Evolutionary conservation across 1,140 invertebrate genomes (phyloP), one percentile per base, ranked within the genome.

Genomic region (Penaeus chinensis): DNA sequence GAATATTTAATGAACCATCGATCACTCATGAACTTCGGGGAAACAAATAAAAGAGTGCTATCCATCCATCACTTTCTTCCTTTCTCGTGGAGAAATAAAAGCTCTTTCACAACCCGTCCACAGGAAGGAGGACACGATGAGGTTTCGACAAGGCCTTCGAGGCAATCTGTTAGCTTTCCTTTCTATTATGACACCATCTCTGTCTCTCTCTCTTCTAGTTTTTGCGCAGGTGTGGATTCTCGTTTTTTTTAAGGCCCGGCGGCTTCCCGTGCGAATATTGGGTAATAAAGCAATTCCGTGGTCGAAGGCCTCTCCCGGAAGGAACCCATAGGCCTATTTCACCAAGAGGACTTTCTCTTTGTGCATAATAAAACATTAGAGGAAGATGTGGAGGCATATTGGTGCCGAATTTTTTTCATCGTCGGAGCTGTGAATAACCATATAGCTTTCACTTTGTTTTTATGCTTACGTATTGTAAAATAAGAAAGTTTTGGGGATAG

Each of bases 281-380:
- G 85, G 85, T 78, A 77, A 87, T 87, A 87, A 87, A 86, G 37
- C 69, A 80, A 87, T 87, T 82, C 62, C 79, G 66, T 61, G 85
- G 79, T 82, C 79, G 22, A 24, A 7, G n/a, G 63, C 7, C 24
- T 18, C 60, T 60, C 77, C 83, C 32, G 69, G 65, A 22, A 32
- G 22, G 11, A 63, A 19, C 18, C 65, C 65, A 32, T 27, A 82
- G 79, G 66, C 66, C 80, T 76, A 63, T 32, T 19, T 69, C 20
- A 20, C 32, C 65, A n/a, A 27, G 62, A 27, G 77, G n/a, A 10
- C 60, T 27, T 20, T 80, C 76, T 61, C 80, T 82, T 27, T 80
- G 82, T 87, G 85, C 85, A 87, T 87, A 87, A 82, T 87, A 87
- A 87, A 87, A 87, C 80, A 82, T 82, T 82, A 63, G 63, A 82